Base-by-base conservation (phyloP, 2,113 vertebrate species). In the Stegostoma tigrinum region DNA sequence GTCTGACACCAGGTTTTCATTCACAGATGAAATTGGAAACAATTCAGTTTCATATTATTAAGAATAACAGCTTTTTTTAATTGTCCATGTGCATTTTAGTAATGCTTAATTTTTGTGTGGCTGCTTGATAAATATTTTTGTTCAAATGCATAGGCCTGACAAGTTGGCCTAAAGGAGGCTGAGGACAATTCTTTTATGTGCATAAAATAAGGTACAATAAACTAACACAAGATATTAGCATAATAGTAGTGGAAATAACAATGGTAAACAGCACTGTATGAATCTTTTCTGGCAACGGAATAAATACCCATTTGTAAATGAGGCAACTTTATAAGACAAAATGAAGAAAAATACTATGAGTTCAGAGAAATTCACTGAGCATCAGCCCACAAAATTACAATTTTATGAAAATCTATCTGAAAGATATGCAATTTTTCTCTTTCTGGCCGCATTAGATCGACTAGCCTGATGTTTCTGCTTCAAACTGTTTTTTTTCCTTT, bases 1-100 rank as follows among this genome's bases (percentile, higher is more conserved):
- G 90, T 42, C 45, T 96, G 96, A 96, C 96, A 96, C 91, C 64
- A 0, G 0, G 96, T 96, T 48, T 95, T 96, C 96, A 96, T 96
- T 96, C 97, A 97, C 67, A 17, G 42, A 95, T 12, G 21, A 67
- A 95, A 52, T 48, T 48, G 24, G 42, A 95, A 5, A 45, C 42
- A 95, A 72, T 30, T 72, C 45, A 4, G 67, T 70, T 94, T 48
- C 34, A 45, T 45, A 75, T 95, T 48, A 34, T 75, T 95, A 72
- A 70, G 5, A 45, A 6, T 67, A 27, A 38, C 66, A 45, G 42
- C 42, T 95, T 45, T 95, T 48, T 30, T 72, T n/a, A n/a, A 72
- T 30, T 95, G 94, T 72, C 30, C 10, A 15, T 72, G 42, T 72
- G 3, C 4, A 95, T 72, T 90, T 95, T 95, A 45, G 27, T 42